These are phyloP conservation scores for Ophioninae sp. DNA, from an alignment of 2,888 invertebrate species.

Conservation along the genomic window DNA sequence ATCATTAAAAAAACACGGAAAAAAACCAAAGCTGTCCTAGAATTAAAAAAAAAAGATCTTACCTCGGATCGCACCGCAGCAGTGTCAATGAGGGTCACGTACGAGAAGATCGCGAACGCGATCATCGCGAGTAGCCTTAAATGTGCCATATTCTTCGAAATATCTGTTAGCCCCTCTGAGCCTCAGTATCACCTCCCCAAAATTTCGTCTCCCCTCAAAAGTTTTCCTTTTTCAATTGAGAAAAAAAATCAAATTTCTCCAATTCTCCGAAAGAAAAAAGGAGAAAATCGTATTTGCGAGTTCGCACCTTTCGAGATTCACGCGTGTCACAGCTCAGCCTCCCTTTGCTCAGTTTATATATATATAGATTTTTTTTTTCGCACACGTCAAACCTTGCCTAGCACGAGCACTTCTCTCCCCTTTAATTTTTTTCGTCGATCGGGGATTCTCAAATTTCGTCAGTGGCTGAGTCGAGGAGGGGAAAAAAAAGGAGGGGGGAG, in stretches of 20 bases:
- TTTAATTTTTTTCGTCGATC: neutral
- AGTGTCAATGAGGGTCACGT: slow-evolving; percentile 68
- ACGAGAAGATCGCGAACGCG: slow-evolving; percentile 66
- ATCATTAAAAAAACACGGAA: neutral
- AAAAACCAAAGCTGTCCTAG: neutral
- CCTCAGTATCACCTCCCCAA: neutral
- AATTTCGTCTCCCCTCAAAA: neutral
- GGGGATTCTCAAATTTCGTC: neutral
- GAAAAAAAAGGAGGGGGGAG: neutral
- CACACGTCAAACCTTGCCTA: neutral
- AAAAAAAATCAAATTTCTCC: neutral
- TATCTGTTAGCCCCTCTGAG: slow-evolving; percentile 14
- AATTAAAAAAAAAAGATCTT: slow-evolving; percentile 44
- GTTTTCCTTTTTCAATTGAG: slow-evolving; percentile 15
- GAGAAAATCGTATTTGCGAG: slow-evolving; percentile 9
- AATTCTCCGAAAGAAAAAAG: neutral
- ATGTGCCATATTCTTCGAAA: slow-evolving; percentile 65
- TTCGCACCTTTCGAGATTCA: slow-evolving; percentile 48
- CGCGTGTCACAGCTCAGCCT: slow-evolving; percentile 46
- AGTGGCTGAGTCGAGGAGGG: neutral
- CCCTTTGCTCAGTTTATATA: neutral
- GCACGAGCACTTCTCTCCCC: slow-evolving; percentile 25
- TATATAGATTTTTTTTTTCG: neutral
- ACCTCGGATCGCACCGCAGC: slow-evolving; percentile 70
- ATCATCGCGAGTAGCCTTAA: slow-evolving; percentile 63